These are phyloP conservation scores for Patiria pectinifera DNA, from an alignment of 53 echinoderm and acorn worm species.

Conservation along the genomic window DNA sequence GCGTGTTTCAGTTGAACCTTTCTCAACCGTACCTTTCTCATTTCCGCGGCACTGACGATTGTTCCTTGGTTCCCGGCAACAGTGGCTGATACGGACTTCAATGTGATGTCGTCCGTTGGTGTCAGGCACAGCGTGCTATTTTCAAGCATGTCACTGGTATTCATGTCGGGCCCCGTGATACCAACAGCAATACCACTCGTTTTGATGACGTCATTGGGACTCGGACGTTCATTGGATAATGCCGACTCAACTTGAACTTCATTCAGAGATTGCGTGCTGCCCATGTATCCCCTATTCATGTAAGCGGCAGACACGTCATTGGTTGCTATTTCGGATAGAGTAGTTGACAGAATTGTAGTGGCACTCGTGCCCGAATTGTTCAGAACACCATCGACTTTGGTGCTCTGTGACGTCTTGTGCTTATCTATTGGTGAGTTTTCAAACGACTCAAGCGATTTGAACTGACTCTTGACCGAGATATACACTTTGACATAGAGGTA, in stretches of 20 bases:
- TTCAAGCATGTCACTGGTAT: background rate
- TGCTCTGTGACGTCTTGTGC: background rate
- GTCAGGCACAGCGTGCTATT: background rate
- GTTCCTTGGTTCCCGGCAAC: background rate
- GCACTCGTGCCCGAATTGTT: background rate
- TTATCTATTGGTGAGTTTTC: background rate
- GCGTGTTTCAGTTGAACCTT: constrained; percentile 20
- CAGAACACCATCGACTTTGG: background rate
- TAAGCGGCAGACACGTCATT: background rate
- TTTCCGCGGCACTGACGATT: constrained; percentile 8
- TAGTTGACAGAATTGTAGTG: background rate
- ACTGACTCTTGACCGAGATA: constrained; percentile 48
- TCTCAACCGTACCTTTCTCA: constrained; percentile 32
- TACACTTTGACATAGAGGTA: constrained; percentile 61
- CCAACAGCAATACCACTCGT: background rate
- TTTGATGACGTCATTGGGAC: background rate
- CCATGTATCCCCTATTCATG: constrained; percentile 25
- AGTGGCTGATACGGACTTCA: background rate
- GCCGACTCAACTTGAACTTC: background rate
- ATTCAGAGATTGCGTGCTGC: background rate
- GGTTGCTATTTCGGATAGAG: background rate
- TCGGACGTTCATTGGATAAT: background rate
- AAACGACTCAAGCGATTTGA: constrained; percentile 14
- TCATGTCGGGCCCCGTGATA: background rate
- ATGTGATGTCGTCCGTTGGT: constrained; percentile 2